Evolutionary conservation across 2,113 vertebrate species (phyloP), one percentile per base, ranked within the genome.

Genomic region (Corythornis cristatus): DNA sequence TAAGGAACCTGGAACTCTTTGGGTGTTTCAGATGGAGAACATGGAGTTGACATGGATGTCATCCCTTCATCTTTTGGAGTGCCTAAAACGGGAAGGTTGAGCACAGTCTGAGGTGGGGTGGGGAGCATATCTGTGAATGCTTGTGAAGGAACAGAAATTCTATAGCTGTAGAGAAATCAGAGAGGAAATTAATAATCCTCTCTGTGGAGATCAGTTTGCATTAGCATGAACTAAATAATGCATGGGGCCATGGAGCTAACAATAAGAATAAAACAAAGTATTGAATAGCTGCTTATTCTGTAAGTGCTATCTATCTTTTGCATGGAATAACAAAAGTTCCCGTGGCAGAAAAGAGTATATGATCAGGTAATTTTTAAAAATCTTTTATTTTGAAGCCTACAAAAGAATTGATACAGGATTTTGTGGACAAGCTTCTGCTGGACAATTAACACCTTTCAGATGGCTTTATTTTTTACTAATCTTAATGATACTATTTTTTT

Each of bases 111-210:
- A 20, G 61, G 5, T 35, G 28, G 48, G 21, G 6, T 35, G 26
- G 56, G 20, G n/a, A 35, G 37, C 2, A 37, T 9, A 5, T 10
- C 26, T 40, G 16, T 7, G 21, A 40, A 3, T 10, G 56, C 14
- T 61, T 57, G 7, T 20, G 70, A 21, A 43, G 48, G 37, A 26
- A 31, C 31, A 51, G 87, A 25, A 79, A 76, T 76, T 46, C 66
- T 85, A 12, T 28, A 83, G 70, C 73, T 84, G 28, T 22, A 13
- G 70, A 29, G 70, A 82, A 87, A 82, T 53, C 48, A 29, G 70
- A 90, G 91, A 87, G 66, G 86, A 89, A 92, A 89, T 89, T 61
- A 94, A 84, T 93, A 76, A 87, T 85, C 58, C 74, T 85, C 37
- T 45, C 58, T 43, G 45, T 58, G 51, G 50, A 92, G 89, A 85